phyloP scores from a whole-genome alignment of 2,888 invertebrate genomes.

The Disparrhopalites patrizii region DNA sequence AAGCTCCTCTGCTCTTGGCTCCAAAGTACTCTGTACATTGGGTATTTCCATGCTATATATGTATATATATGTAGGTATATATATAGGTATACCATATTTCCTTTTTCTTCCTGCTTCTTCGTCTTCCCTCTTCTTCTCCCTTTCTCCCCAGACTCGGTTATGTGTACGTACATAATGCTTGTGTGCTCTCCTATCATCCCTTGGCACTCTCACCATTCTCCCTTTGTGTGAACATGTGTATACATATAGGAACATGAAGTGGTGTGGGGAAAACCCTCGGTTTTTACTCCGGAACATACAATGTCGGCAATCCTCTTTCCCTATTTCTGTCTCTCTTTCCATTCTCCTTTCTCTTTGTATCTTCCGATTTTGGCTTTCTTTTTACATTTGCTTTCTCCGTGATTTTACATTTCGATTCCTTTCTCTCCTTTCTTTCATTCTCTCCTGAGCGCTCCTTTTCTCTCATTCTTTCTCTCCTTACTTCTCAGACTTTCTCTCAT shows the following conservation, averaged over 20 bases:
- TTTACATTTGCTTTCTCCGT: no score
- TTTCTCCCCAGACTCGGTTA: neutral
- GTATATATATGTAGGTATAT: neutral
- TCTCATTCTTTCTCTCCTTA: neutral
- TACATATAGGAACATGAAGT: no score
- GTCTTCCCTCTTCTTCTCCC: neutral
- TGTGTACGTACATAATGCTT: neutral
- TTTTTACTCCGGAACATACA: neutral
- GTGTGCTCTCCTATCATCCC: neutral
- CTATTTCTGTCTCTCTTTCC: neutral
- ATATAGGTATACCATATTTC: neutral
- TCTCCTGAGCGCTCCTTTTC: neutral
- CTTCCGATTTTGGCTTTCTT: no score
- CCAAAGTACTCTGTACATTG: neutral
- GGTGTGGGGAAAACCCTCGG: slow-evolving; percentile 4
- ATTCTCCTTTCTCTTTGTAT: neutral
- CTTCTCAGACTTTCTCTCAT: no score
- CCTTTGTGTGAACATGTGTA: neutral
- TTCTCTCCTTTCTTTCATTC: neutral
- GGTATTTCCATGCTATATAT: neutral
- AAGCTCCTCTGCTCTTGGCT: slow-evolving; percentile 18
- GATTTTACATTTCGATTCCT: neutral
- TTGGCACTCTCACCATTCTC: neutral
- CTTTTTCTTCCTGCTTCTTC: neutral
- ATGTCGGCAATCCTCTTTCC: neutral